phyloP scores from a whole-genome alignment of 2,113 vertebrate species.

The Hippocampus comes region DNA sequence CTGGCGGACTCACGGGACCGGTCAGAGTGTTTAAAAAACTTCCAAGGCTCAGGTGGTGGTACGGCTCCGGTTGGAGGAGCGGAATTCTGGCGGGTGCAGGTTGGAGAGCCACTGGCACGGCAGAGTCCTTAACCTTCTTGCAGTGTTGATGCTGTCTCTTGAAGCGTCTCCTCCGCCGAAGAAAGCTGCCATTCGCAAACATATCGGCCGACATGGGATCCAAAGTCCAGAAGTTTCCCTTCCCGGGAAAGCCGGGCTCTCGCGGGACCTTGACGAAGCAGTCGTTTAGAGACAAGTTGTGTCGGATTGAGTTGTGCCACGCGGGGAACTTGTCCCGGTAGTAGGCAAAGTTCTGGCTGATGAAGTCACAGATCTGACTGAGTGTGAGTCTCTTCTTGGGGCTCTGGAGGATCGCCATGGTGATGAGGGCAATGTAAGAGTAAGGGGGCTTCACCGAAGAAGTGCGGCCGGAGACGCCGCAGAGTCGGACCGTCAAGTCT shows the following conservation, averaged over 20 bases:
- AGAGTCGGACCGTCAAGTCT: slow-evolving; percentile 1
- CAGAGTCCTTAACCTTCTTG: slow-evolving; percentile 36
- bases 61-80: slow-evolving; percentile 37
- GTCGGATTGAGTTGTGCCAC: slow-evolving; percentile 77
- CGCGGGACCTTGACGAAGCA: slow-evolving; percentile 76
- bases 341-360: slow-evolving; percentile 69
- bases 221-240: slow-evolving; percentile 78
- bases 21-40: slow-evolving; percentile 7
- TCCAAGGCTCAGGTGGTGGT: slow-evolving; percentile 24
- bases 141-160: slow-evolving; percentile 60
- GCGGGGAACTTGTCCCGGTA: slow-evolving; percentile 73
- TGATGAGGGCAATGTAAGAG: slow-evolving; percentile 78
- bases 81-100: slow-evolving; percentile 46
- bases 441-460: slow-evolving; percentile 71
- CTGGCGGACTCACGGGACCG: slow-evolving; percentile 30
- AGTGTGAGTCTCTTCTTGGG: slow-evolving; percentile 73
- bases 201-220: slow-evolving; percentile 76
- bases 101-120: slow-evolving; percentile 34
- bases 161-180: slow-evolving; percentile 74
- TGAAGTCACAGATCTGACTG: slow-evolving; percentile 77
- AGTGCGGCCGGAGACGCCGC: slow-evolving; percentile 15
- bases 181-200: slow-evolving; percentile 78
- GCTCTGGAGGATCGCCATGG: slow-evolving; percentile 79
- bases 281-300: slow-evolving; percentile 77
- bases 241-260: slow-evolving; percentile 73